A percentile compares a stretch with the other conserved stretches of the same genome.
phyloP scores from a whole-genome alignment of 2,113 vertebrate species.

The Hystrix brachyura region DNA sequence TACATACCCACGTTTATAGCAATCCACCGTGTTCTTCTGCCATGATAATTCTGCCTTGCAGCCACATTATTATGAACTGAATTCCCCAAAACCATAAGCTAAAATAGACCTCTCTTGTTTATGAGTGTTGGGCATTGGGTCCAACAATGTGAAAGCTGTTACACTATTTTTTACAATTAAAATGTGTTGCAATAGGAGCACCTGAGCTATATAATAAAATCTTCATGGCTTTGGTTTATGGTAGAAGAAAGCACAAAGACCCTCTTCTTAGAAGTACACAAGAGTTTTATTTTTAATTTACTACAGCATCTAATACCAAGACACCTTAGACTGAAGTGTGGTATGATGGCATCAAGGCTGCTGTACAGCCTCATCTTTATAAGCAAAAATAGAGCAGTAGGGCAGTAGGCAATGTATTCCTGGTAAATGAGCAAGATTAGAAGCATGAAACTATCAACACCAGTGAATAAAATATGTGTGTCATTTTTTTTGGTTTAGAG shows the following conservation, averaged over 20 bases:
- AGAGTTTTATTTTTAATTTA: background rate
- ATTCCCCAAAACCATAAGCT: too few relatives aligned
- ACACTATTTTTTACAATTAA: background rate
- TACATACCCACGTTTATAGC: too few relatives aligned
- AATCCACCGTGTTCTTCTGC: too few relatives aligned
- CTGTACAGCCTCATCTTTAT: background rate
- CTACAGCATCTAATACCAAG: background rate
- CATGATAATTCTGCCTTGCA: too few relatives aligned
- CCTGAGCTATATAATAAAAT: background rate
- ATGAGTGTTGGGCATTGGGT: too few relatives aligned
- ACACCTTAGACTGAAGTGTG: background rate
- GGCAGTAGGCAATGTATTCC: rapidly evolving
- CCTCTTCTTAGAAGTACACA: background rate
- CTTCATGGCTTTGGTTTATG: background rate
- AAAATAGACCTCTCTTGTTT: too few relatives aligned
- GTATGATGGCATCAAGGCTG: background rate
- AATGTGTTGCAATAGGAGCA: background rate
- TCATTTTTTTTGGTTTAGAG: background rate
- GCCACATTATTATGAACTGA: too few relatives aligned
- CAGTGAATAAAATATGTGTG: background rate
- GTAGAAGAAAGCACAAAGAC: background rate
- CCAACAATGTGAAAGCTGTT: too few relatives aligned
- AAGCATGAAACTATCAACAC: background rate
- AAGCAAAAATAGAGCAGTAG: background rate
- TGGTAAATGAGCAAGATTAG: background rate